Base-by-base conservation (phyloP, 2,113 vertebrate species). In the Halcyon senegalensis region DNA sequence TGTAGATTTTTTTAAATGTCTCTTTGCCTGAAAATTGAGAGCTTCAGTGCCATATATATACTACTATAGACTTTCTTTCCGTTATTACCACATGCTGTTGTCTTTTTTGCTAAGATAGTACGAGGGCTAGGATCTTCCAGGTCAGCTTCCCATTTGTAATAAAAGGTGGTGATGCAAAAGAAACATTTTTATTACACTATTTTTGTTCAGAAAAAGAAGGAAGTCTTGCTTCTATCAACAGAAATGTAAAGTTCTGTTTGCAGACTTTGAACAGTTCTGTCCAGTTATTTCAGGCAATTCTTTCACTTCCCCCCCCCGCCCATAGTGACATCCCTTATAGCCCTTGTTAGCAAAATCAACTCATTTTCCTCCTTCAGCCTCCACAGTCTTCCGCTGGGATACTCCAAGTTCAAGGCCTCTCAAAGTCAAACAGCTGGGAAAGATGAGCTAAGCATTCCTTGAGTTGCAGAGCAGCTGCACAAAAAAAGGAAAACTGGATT, bases 341-440 rank as follows among this genome's bases (percentile, higher is more conserved):
- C 25, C 16, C 17, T 68, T 89, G 87, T 55, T 72, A 44, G 82
- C 27, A 79, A 72, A 72, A 59, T 60, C 44, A 67, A 27, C 48
- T 85, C 0, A 62, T 92, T 90, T 89, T 87, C 31, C 19, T 80
- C 69, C 28, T 76, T 79, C 55, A 66, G 67, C 25, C 21, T 83
- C 17, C n/a, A 39, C 21, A n/a, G 89, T 92, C 53, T 84, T 89
- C 58, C 91, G 31, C 62, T 84, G 64, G 50, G 73, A 87, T 27
- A 79, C n/a, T 69, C 39, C 64, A 78, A 84, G 73, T 67, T 89
- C 68, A 84, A 72, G 77, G 73, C 84, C 44, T 81, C 85, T 90
- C 80, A 94, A 90, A 94, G 88, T 92, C 88, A 93, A 93, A 84
- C 23, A 60, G n/a, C 63, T 46, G 74, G 64, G 88, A 93, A 82